A percentile compares a stretch with the other conserved stretches of the same genome.
These are phyloP conservation scores for Falco rusticolus DNA, from an alignment of 2,797 vertebrate genomes.

Conservation along the genomic window DNA sequence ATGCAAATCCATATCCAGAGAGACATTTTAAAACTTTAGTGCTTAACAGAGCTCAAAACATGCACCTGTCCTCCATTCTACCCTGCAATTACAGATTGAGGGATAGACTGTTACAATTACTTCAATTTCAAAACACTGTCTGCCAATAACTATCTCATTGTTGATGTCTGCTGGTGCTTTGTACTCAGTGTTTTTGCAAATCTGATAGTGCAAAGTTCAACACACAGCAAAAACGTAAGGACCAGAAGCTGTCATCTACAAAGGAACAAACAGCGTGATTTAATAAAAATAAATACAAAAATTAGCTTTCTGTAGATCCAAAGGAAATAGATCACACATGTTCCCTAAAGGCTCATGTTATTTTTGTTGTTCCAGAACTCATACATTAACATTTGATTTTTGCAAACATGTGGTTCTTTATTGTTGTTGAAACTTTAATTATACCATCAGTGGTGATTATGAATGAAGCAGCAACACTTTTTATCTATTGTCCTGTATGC, in stretches of 20 bases:
- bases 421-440: background rate
- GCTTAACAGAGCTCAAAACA: slow-evolving; percentile 76
- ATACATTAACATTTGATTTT: background rate
- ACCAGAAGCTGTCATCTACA: background rate
- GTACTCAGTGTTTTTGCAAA: background rate
- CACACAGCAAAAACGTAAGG: background rate
- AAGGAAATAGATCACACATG: background rate
- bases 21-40: slow-evolving; percentile 72
- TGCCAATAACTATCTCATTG: slow-evolving; percentile 23
- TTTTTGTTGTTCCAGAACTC: slow-evolving; percentile 13
- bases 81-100: slow-evolving; percentile 29
- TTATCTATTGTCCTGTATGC: background rate
- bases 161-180: slow-evolving; percentile 13
- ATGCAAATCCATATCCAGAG: slow-evolving; percentile 57
- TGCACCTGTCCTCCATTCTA: slow-evolving; percentile 66
- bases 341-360: background rate
- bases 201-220: background rate
- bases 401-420: background rate
- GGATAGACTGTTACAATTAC: slow-evolving; percentile 22
- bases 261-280: background rate
- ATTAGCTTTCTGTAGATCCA: background rate
- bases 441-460: background rate
- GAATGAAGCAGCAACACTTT: background rate
- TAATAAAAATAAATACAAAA: background rate
- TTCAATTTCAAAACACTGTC: slow-evolving; percentile 17